phyloP scores from a whole-genome alignment of 2,888 invertebrate species.

The Cosmorhoe ocellata region DNA sequence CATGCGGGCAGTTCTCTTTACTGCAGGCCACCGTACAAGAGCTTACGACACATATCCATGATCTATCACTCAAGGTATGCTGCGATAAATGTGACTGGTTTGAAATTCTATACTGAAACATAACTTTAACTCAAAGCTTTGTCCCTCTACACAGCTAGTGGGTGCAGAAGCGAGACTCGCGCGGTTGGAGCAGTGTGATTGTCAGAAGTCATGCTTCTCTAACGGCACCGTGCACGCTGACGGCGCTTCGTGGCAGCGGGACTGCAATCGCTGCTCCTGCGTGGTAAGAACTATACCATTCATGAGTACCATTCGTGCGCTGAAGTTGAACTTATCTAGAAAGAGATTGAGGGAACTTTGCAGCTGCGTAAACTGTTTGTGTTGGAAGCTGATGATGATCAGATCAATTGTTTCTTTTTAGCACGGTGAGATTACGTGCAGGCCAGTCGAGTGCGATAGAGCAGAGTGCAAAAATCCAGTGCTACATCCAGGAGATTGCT shows the following conservation, averaged over 20 bases:
- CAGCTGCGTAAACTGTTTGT: too few species aligned
- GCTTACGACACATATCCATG: conserved; percentile 90
- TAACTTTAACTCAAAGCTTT: background rate
- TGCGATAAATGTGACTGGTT: background rate
- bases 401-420: conserved; percentile 56
- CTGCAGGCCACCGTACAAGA: conserved; percentile 92
- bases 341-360: too few species aligned
- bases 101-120: conserved; percentile 9
- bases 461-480: conserved; percentile 91
- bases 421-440: conserved; percentile 93
- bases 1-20: conserved; percentile 93
- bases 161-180: conserved; percentile 90
- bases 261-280: conserved; percentile 94
- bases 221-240: conserved; percentile 92
- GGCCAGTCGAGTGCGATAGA: conserved; percentile 90
- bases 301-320: too few species aligned
- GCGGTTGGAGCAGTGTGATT: conserved; percentile 93
- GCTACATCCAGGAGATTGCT: conserved; percentile 90
- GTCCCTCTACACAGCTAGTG: conserved; percentile 84
- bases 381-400: too few species aligned
- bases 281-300: conserved; percentile 79
- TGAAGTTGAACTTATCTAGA: too few species aligned
- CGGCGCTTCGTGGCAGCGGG: conserved; percentile 92
- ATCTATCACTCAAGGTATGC: conserved; percentile 90
- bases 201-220: conserved; percentile 92